Conservation (phyloP, 1,140 invertebrate genomes). For the Cyrtorhinus lividipennis region DNA sequence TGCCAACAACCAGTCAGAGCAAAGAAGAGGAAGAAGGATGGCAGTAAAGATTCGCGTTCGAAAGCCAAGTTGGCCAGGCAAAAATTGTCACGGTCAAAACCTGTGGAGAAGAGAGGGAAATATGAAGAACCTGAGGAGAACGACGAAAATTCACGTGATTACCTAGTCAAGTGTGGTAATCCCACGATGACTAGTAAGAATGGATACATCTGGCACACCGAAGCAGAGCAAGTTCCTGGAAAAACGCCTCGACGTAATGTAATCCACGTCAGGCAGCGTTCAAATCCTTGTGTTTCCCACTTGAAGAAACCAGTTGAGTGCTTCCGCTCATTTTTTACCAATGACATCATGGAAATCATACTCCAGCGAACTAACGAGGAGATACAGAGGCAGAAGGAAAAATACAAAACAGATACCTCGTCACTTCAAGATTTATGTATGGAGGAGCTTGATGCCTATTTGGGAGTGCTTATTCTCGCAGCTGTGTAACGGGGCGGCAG, state of each 20-base stretch:
- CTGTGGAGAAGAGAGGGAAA: too few relatives aligned
- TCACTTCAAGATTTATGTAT: background rate
- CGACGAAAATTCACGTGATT: too few relatives aligned
- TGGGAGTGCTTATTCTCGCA: slow-evolving; percentile 24
- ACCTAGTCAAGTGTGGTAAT: too few relatives aligned
- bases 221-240: background rate
- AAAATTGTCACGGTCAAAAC: too few relatives aligned
- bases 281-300: background rate
- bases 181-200: too few relatives aligned
- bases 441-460: slow-evolving; percentile 22
- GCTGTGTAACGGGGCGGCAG: too few relatives aligned
- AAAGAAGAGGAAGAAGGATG: too few relatives aligned
- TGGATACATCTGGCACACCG: background rate
- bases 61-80: too few relatives aligned
- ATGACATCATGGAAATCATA: background rate
- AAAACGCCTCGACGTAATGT: background rate
- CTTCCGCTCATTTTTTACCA: background rate
- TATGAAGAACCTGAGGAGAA: too few relatives aligned
- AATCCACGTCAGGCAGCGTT: background rate
- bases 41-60: too few relatives aligned
- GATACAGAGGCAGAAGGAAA: background rate
- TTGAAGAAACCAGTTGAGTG: background rate
- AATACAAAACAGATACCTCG: background rate
- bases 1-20: too few relatives aligned
- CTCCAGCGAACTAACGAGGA: background rate